These are phyloP conservation scores for Recurvirostra avosetta DNA, from an alignment of 2,113 vertebrate species.

Conservation along the genomic window DNA sequence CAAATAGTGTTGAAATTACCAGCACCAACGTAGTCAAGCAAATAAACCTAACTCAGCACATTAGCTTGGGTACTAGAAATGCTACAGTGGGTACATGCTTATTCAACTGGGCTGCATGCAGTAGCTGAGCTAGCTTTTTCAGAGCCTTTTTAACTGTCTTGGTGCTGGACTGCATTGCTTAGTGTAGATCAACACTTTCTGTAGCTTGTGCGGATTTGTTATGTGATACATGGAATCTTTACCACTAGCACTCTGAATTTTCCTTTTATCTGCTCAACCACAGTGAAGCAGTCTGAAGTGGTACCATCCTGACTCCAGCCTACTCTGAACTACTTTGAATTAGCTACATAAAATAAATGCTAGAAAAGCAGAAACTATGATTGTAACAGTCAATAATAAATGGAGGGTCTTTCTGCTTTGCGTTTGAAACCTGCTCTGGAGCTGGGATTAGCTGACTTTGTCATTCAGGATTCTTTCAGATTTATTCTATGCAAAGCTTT, in stretches of 20 bases:
- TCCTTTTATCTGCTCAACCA: background rate
- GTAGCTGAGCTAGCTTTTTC: constrained; percentile 24
- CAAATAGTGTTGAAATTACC: background rate
- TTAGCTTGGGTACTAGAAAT: constrained; percentile 10
- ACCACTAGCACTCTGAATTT: background rate
- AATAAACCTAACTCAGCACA: background rate
- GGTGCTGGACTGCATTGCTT: background rate
- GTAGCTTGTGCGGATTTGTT: background rate
- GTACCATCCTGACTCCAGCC: background rate
- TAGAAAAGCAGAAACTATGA: background rate
- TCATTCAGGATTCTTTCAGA: background rate
- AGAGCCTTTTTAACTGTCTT: background rate
- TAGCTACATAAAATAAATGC: background rate
- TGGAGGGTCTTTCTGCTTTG: background rate
- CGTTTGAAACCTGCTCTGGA: background rate
- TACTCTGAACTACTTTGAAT: background rate
- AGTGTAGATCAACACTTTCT: background rate
- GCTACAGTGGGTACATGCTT: constrained; percentile 28
- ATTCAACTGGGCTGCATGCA: background rate
- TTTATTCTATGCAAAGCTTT: background rate
- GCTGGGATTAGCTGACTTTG: background rate
- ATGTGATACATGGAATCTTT: background rate
- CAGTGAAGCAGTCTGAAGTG: background rate
- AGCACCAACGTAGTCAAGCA: background rate
- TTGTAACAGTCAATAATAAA: background rate